These are phyloP conservation scores for Campoplex capitator DNA, from an alignment of 2,888 invertebrate genomes.

Conservation along the genomic window DNA sequence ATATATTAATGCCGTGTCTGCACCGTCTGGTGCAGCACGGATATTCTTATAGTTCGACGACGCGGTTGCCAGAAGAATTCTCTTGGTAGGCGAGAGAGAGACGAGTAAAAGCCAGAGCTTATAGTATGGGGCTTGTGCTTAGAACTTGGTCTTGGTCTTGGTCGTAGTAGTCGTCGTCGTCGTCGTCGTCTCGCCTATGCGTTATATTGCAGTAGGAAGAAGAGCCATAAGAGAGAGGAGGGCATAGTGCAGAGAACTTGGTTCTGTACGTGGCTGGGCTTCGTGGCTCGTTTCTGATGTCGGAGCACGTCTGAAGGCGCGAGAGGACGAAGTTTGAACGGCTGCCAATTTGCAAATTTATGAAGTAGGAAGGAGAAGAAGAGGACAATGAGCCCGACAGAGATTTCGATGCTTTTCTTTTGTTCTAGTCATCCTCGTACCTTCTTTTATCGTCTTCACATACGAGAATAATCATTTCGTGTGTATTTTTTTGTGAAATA, in stretches of 20 bases:
- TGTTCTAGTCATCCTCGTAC: background rate
- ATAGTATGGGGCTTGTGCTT: constrained; percentile 14
- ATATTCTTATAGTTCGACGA: constrained; percentile 61
- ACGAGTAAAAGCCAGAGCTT: background rate
- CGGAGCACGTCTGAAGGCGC: constrained; percentile 49
- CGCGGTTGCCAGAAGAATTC: constrained; percentile 64
- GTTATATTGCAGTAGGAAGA: constrained; percentile 67
- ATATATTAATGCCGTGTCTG: constrained; percentile 42
- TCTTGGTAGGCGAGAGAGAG: constrained; percentile 31
- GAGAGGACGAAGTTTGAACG: constrained; percentile 61
- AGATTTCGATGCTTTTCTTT: constrained; percentile 28
- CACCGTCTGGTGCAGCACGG: constrained; percentile 54
- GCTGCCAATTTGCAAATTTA: constrained; percentile 71
- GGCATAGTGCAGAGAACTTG: constrained; percentile 36
- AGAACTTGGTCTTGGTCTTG: background rate
- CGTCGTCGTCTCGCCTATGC: constrained; percentile 62
- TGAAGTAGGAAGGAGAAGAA: constrained; percentile 63
- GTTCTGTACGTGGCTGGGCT: constrained; percentile 38
- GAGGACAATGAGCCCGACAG: constrained; percentile 62
- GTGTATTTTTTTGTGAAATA: background rate
- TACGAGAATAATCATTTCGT: background rate
- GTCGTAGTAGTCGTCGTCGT: constrained; percentile 31
- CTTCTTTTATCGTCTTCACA: background rate
- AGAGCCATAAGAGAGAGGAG: constrained; percentile 48
- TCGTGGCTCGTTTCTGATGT: constrained; percentile 37